Evolutionary conservation across 2,888 invertebrate genomes (phyloP), one percentile per base, ranked within the genome.

Genomic region (Lasioglossum leucozonium): DNA sequence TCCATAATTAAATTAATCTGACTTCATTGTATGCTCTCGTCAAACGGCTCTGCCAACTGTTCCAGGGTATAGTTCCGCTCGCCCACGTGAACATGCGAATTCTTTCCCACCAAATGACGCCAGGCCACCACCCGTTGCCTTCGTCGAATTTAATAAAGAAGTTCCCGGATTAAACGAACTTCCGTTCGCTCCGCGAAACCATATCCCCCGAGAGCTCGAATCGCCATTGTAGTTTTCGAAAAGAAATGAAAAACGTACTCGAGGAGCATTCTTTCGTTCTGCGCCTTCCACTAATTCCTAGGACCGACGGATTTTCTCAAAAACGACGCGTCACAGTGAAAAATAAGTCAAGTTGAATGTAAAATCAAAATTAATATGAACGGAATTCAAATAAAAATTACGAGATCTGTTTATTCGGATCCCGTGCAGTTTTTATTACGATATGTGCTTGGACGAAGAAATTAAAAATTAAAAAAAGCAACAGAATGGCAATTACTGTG

Each of bases 1-100:
- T 51, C 78, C 81, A 86, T 88, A 88, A 88, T 88, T 86, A 82
- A 88, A 87, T 86, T 86, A 86, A 79, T 77, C 67, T 67, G 67
- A 79, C 72, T 72, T 58, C 74, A 79, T 83, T 88, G 79, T 88
- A 72, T 37, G 44, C 42, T 42, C 40, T 47, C 69, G 67, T 71
- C 72, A 85, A 76, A 62, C 72, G 26, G 30, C 55, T 67, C n/a
- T 37, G 62, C 55, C 22, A 37, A 72, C 37, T 42, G 65, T 82
- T 67, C 30, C 65, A 72, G 67, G 69, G 73, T 85, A 69, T 72
- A 67, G 84, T 72, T 77, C 37, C 34, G 30, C 18, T 34, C 62
- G 13, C 22, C 58, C 55, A 22, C 74, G 65, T 11, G 40, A 42
- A 55, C 40, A 67, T 55, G 74, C 47, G 72, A 80, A 71, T 76